A percentile compares a stretch with the other conserved stretches of the same genome.
These are phyloP conservation scores for Uloborus plumipes DNA, from an alignment of 2,888 invertebrate genomes.

Conservation along the genomic window DNA sequence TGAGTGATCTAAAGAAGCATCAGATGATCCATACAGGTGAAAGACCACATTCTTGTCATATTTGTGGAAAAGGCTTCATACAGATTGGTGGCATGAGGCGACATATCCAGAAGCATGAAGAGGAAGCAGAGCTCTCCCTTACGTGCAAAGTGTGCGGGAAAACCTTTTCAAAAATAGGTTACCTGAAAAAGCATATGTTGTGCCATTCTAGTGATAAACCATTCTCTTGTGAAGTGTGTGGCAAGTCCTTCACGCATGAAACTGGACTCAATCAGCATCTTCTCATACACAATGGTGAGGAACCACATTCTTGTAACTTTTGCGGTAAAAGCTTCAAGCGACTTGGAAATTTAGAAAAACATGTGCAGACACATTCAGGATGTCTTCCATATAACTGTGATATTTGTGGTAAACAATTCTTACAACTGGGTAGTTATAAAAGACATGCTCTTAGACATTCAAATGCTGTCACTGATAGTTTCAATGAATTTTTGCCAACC, in stretches of 20 bases:
- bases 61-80: conserved; percentile 71
- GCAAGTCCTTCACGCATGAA: conserved; percentile 70
- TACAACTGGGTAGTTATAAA: conserved; percentile 56
- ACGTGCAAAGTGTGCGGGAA: conserved; percentile 48
- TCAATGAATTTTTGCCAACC: conserved; percentile 6
- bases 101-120: conserved; percentile 51
- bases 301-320: conserved; percentile 71
- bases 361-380: conserved; percentile 46
- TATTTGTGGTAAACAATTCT: conserved; percentile 45
- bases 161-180: conserved; percentile 67
- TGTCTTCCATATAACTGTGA: conserved; percentile 49
- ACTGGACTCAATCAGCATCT: conserved; percentile 44
- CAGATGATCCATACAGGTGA: conserved; percentile 72
- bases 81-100: conserved; percentile 67
- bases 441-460: conserved; percentile 30
- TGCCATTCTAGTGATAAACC: conserved; percentile 70
- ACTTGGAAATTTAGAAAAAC: conserved; percentile 53
- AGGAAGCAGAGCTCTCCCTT: conserved; percentile 26
- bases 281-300: conserved; percentile 67
- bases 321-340: conserved; percentile 71
- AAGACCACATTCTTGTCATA: conserved; percentile 70
- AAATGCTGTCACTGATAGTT: conserved; percentile 1
- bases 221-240: conserved; percentile 70
- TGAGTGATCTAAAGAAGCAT: conserved; percentile 72
- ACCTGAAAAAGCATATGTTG: conserved; percentile 71